A percentile compares a stretch with the other conserved stretches of the same genome.
Evolutionary conservation across 1,140 invertebrate species (phyloP).

Genomic region (Agrypnia vestita): DNA sequence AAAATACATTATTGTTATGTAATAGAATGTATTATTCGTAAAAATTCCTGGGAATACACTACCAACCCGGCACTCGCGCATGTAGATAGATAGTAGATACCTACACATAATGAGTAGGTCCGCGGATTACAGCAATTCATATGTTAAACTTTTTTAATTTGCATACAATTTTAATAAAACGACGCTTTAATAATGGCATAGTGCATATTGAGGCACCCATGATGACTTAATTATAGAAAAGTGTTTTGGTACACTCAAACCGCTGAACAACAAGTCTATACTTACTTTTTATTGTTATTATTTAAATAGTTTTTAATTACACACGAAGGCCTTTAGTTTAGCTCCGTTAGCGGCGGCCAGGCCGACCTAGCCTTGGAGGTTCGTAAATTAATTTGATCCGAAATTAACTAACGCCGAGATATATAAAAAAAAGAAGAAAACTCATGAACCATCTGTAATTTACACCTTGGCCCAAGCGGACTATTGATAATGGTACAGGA

Average conservation of each 20-base stretch:
- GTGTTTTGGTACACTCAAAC: not conserved
- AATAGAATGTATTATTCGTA: too few species aligned
- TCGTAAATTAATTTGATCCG: constrained; percentile 26
- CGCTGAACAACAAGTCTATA: not conserved
- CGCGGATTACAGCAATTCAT: not conserved
- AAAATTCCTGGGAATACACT: too few species aligned
- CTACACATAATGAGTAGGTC: too few species aligned
- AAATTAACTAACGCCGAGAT: constrained; percentile 19
- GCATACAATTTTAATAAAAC: constrained; percentile 30
- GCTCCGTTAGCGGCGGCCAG: not conserved
- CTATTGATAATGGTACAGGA: not conserved
- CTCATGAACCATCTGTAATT: constrained; percentile 9
- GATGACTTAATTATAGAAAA: constrained; percentile 33
- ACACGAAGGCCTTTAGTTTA: constrained; percentile 16
- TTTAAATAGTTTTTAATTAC: constrained; percentile 32
- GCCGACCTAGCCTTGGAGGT: not conserved
- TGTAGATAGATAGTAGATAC: too few species aligned
- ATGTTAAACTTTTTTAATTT: constrained; percentile 10
- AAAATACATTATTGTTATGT: too few species aligned
- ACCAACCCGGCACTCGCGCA: too few species aligned
- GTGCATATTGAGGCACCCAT: not conserved
- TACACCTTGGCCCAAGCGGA: constrained; percentile 10
- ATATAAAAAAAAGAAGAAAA: not conserved
- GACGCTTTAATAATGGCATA: constrained; percentile 11
- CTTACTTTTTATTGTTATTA: constrained; percentile 16